Evolutionary conservation across 2,113 vertebrate species (phyloP), one percentile per base, ranked within the genome.

Genomic region (Phalacrocorax carbo): DNA sequence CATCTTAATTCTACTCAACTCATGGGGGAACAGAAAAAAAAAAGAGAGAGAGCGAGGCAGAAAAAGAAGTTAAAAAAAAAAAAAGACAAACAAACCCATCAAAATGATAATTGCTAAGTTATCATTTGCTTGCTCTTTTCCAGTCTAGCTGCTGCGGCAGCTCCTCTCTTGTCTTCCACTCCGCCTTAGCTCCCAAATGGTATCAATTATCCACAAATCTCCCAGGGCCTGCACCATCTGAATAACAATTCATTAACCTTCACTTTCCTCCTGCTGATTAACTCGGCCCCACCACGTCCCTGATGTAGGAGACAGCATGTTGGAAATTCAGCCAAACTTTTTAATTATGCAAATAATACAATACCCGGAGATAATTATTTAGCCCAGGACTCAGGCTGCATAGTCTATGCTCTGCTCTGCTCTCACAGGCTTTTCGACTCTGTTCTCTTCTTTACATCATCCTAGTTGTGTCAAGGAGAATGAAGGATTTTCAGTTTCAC

Each of bases 201-300:
- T 96, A 95, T 96, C 98, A 98, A 97, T 98, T 98, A 98, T 97
- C 97, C 93, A 94, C 97, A 97, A 98, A 76, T 90, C 84, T 97
- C 97, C 54, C 82, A 95, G 96, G 97, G 86, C 90, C 94, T 96
- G 96, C 94, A 94, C 97, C 97, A 95, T 96, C 97, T 92, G 96
- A 98, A 98, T 97, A 97, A 97, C 97, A 97, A 98, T 97, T 96
- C 97, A 97, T 97, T 97, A 98, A 97, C 97, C 90, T 97, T 98
- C 96, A 97, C 88, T 97, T 97, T 88, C 92, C 95, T 97, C 96
- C 94, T 97, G 82, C 95, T 97, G 97, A 97, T 98, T 97, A 97
- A 95, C 88, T 96, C 40, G 7, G 85, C 93, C 85, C 82, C 92
- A 89, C 86, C 73, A 80, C 83, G 62, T 94, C 96, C 94, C 96